These are phyloP conservation scores for Eurytoma californica DNA, from an alignment of 2,888 invertebrate species.

Conservation along the genomic window DNA sequence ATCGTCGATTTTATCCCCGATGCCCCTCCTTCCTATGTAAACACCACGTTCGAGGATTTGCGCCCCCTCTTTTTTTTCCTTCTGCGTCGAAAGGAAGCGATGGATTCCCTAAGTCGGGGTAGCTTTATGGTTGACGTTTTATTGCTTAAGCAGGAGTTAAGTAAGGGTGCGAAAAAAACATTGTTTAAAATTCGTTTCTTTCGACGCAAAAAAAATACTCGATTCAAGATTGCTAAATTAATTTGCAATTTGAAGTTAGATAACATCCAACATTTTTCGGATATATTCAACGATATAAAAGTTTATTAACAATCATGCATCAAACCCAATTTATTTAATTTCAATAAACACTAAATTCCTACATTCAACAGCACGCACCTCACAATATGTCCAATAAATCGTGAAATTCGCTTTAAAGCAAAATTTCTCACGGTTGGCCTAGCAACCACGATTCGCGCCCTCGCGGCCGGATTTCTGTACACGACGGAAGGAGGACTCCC, in stretches of 20 bases:
- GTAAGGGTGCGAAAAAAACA: background rate
- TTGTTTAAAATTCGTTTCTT: too few relatives aligned
- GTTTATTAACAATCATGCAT: too few relatives aligned
- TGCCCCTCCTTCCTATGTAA: constrained; percentile 1
- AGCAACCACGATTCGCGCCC: background rate
- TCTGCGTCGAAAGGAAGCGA: background rate
- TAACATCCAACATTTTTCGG: background rate
- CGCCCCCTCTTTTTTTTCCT: background rate
- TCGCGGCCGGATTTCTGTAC: background rate
- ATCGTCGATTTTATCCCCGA: background rate
- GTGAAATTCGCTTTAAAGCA: background rate
- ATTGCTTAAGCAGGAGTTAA: background rate
- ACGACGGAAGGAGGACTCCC: background rate
- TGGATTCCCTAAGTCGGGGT: background rate
- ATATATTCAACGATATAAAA: too few relatives aligned
- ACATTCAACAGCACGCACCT: too few relatives aligned
- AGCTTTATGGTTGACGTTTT: background rate
- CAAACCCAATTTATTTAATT: too few relatives aligned
- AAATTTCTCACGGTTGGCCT: background rate
- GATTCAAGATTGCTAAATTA: too few relatives aligned
- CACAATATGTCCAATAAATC: background rate
- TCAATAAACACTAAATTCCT: too few relatives aligned
- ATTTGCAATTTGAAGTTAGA: too few relatives aligned
- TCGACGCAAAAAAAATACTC: too few relatives aligned
- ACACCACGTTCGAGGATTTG: constrained; percentile 3